phyloP scores from a whole-genome alignment of 2,113 vertebrate genomes.

The Callospermophilus lateralis region DNA sequence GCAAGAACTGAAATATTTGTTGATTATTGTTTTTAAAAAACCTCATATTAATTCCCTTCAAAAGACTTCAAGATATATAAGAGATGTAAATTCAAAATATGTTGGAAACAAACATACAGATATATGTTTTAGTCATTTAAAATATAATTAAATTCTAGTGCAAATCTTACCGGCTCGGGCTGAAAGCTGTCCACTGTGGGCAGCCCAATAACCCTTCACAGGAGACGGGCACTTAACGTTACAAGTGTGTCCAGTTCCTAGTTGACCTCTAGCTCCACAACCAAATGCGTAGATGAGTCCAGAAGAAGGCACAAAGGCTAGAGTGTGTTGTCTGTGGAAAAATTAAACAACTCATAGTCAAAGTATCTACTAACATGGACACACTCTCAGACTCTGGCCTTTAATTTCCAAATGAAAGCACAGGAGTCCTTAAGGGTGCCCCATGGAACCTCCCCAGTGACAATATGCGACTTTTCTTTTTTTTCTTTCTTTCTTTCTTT shows the following conservation, averaged over 20 bases:
- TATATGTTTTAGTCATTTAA: neutral
- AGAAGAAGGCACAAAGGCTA: constrained; percentile 97
- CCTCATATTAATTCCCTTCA: neutral
- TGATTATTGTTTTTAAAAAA: neutral
- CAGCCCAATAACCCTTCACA: constrained; percentile 91
- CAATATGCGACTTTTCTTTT: neutral
- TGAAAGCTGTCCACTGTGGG: constrained; percentile 88
- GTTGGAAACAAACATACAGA: too few relatives aligned
- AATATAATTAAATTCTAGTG: neutral
- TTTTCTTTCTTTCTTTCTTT: too few relatives aligned
- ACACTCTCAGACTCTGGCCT: neutral
- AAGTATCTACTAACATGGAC: neutral
- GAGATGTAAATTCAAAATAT: neutral
- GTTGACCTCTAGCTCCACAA: constrained; percentile 95
- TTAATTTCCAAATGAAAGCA: neutral
- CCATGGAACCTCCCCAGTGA: neutral
- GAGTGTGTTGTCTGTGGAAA: constrained; percentile 93
- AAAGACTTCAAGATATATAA: constrained; percentile 31
- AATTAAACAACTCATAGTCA: neutral
- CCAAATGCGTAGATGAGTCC: constrained; percentile 97
- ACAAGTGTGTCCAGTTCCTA: constrained; percentile 93
- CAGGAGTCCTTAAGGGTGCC: neutral
- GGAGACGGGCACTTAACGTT: constrained; percentile 93
- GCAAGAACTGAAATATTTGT: neutral
- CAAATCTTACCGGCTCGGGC: constrained; percentile 88